These are phyloP conservation scores for Penaeus indicus DNA, from an alignment of 1,140 invertebrate species.

Conservation along the genomic window DNA sequence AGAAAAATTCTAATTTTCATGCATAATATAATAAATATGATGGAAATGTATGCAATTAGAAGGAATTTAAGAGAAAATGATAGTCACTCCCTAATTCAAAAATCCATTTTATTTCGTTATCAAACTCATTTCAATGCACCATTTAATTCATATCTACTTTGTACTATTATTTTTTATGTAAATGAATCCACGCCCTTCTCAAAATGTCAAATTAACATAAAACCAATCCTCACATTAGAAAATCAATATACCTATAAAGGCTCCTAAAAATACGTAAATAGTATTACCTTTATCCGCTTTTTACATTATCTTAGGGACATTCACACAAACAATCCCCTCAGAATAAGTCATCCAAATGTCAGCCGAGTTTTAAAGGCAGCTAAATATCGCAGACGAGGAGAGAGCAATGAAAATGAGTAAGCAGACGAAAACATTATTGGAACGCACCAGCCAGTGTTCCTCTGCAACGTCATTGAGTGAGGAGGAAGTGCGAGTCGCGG, in stretches of 20 bases:
- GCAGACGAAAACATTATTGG: slow-evolving; percentile 15
- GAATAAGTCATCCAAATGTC: not conserved
- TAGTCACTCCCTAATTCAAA: too few species aligned
- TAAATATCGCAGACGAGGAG: not conserved
- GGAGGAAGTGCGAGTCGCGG: not conserved
- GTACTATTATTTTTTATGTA: not conserved
- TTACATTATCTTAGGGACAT: too few species aligned
- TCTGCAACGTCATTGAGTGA: slow-evolving; percentile 44
- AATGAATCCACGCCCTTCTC: not conserved
- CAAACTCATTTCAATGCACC: too few species aligned
- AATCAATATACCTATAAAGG: slow-evolving; percentile 35
- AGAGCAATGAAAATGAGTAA: not conserved
- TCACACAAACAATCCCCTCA: not conserved
- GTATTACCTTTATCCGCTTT: too few species aligned
- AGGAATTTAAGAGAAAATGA: too few species aligned
- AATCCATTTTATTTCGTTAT: too few species aligned
- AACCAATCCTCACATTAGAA: not conserved
- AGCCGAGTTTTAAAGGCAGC: not conserved
- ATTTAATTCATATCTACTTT: not conserved
- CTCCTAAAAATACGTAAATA: slow-evolving; percentile 52
- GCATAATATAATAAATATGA: too few species aligned
- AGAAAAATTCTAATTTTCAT: too few species aligned
- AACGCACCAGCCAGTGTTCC: not conserved
- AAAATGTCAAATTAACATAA: not conserved
- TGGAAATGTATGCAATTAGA: too few species aligned